Evolutionary conservation across 2,113 vertebrate genomes (phyloP).

Genomic region (Nesoenas mayeri): DNA sequence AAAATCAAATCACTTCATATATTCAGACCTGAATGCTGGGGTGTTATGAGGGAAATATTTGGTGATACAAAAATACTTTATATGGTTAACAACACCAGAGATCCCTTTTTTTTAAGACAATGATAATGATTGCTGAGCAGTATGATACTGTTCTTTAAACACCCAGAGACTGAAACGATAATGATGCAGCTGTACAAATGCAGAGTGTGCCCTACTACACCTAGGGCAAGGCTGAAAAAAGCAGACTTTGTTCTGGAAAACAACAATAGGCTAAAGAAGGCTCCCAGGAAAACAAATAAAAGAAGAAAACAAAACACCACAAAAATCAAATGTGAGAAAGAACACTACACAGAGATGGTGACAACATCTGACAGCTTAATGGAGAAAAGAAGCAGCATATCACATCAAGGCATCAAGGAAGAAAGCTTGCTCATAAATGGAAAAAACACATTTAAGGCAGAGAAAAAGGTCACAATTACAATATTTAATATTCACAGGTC

Average conservation of each 20-base stretch:
- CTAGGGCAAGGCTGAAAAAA: neutral
- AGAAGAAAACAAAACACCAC: too few species aligned
- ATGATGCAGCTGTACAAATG: neutral
- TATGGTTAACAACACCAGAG: neutral
- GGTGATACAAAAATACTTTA: neutral
- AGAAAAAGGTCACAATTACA: neutral
- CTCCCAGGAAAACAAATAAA: neutral
- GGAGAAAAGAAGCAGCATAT: neutral
- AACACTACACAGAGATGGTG: neutral
- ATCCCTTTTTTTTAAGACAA: neutral
- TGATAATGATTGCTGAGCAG: neutral
- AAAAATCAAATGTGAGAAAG: neutral
- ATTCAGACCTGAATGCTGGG: neutral
- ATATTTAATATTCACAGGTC: neutral
- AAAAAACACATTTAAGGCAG: neutral
- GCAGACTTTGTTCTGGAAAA: neutral
- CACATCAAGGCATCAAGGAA: neutral
- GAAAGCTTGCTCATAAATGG: neutral
- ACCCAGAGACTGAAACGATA: neutral
- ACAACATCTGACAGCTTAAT: neutral
- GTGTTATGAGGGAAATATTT: neutral
- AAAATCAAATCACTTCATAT: neutral
- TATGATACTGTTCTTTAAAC: neutral
- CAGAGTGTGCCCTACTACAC: neutral
- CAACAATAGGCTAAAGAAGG: neutral